Base-by-base conservation (phyloP, 92 coral and sea anemone species). In the Porites cylindrica region DNA sequence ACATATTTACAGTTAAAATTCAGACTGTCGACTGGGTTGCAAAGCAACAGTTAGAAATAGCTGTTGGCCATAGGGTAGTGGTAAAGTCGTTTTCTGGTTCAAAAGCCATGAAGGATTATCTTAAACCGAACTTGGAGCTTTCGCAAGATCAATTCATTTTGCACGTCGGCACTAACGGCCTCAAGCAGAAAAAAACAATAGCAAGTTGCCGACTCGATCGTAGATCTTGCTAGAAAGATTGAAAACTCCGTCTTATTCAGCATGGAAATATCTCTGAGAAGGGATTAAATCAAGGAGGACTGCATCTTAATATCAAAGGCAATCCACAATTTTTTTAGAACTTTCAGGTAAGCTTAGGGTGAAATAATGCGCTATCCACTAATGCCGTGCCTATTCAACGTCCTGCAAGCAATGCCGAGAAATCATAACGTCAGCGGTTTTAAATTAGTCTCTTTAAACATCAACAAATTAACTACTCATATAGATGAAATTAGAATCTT, bases 101-200 rank as follows among this genome's bases (percentile, higher is more conserved):
- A 13, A 66, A 66, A 66, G 70, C 70, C 19, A 66, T 66, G 70
- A 66, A 66, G 70, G 70, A 66, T 66, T 66, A 66, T 66, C 24
- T 13, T 66, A 66, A 61, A 66, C 70, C 32, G n/a, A 66, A 66
- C 21, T 66, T 19, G 70, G 21, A 66, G 70, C n/a, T 66, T 66
- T 66, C 70, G 70, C 70, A 20, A 18, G 70, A 19, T 16, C 70
- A 66, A 13, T 1, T 66, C 21, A 18, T 66, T 66, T 18, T 66
- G 70, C 32, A 29, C 4, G 32, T 29, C 4, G 32, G 32, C 4
- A 29, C 32, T 29, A 29, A 29, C 32, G 32, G 2, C 70, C 70
- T 19, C 70, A 1, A 66, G 70, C 70, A 66, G 18, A 11, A 61
- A n/a, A 24, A 65, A 19, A 17, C 70, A 6, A 65, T n/a, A 7